Conservation (phyloP, 2,113 vertebrate genomes). For the Ageneiosus marmoratus region DNA sequence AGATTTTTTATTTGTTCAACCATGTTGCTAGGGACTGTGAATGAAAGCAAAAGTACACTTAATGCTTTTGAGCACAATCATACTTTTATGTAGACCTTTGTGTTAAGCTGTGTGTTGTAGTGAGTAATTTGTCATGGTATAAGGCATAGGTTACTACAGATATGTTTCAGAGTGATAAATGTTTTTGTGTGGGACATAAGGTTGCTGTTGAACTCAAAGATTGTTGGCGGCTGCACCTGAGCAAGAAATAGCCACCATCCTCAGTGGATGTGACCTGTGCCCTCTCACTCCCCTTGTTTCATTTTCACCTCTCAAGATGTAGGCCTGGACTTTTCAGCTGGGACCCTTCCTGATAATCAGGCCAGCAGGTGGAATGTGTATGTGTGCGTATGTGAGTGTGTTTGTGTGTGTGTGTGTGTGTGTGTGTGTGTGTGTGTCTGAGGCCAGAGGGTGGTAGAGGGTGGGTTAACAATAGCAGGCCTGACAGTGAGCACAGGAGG, state of each 20-base stretch:
- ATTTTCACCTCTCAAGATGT: constrained; percentile 69
- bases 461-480: constrained; percentile 42
- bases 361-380: constrained; percentile 56
- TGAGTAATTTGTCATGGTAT: background rate
- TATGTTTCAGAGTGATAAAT: background rate
- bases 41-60: background rate
- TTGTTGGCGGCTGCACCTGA: constrained; percentile 11
- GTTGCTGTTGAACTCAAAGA: constrained; percentile 13
- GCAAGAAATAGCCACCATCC: constrained; percentile 18
- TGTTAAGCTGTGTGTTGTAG: background rate
- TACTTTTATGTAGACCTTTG: background rate
- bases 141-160: background rate
- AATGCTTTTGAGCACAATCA: background rate
- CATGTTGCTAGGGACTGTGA: background rate
- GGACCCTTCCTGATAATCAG: constrained; percentile 56
- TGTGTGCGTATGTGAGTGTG: constrained; percentile 28
- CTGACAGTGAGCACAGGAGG: constrained; percentile 34
- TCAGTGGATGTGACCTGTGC: constrained; percentile 30
- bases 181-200: constrained; percentile 6
- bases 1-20: no score
- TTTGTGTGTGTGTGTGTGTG: constrained; percentile 27
- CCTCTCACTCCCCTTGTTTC: constrained; percentile 58
- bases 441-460: background rate
- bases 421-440: constrained; percentile 23
- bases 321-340: constrained; percentile 51